phyloP scores from a whole-genome alignment of 2,888 invertebrate genomes.

The Arenicola marina region DNA sequence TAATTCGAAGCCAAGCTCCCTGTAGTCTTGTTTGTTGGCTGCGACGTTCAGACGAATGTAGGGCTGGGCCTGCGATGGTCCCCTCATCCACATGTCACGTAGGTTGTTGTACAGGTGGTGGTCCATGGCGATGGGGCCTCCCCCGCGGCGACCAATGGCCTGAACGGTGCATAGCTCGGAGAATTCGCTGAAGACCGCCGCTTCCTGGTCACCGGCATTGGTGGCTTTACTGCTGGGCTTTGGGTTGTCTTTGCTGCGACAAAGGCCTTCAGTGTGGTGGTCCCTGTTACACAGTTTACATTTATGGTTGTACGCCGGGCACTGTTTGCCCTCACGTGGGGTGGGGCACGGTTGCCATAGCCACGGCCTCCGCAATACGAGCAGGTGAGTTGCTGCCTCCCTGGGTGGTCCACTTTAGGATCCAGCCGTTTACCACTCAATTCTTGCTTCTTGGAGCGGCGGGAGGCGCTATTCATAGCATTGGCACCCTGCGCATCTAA shows the following conservation, averaged over 20 bases:
- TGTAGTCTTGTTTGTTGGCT: slow-evolving; percentile 23
- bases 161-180: background rate
- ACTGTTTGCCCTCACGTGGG: slow-evolving; percentile 22
- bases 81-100: slow-evolving; percentile 25
- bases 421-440: background rate
- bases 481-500: slow-evolving; percentile 18
- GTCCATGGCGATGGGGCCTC: slow-evolving; percentile 19
- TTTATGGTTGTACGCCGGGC: slow-evolving; percentile 32
- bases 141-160: background rate
- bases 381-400: background rate
- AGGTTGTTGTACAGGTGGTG: slow-evolving; percentile 35
- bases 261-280: slow-evolving; percentile 31
- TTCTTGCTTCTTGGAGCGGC: background rate
- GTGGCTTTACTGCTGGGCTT: background rate
- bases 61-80: slow-evolving; percentile 31
- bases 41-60: slow-evolving; percentile 17
- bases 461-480: slow-evolving; percentile 24
- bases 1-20: slow-evolving; percentile 24
- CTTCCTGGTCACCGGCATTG: background rate
- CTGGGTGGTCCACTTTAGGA: background rate
- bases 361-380: slow-evolving; percentile 35
- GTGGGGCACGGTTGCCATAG: slow-evolving; percentile 30
- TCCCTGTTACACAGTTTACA: slow-evolving; percentile 26
- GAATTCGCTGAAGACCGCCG: background rate
- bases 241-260: slow-evolving; percentile 23